These are phyloP conservation scores for Apis laboriosa DNA, from an alignment of 1,140 invertebrate species.

Conservation along the genomic window DNA sequence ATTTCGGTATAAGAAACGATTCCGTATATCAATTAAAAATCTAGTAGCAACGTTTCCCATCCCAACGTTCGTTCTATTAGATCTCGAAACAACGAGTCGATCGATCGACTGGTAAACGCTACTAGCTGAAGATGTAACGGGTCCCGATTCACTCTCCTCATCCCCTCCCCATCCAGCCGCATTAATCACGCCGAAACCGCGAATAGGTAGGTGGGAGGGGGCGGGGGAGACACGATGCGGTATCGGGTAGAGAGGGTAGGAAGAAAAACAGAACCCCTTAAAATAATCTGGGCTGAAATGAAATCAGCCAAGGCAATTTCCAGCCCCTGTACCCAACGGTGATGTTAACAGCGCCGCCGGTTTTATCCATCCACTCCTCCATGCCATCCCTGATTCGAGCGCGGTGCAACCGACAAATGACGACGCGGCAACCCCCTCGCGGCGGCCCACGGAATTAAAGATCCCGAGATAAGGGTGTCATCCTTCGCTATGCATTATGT, in stretches of 20 bases:
- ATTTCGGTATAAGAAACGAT: too few relatives aligned
- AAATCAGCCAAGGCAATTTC: constrained; percentile 80
- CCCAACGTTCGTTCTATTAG: too few relatives aligned
- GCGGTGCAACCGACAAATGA: constrained; percentile 78
- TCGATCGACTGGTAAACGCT: constrained; percentile 57
- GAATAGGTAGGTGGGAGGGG: not conserved
- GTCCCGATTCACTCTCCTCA: not conserved
- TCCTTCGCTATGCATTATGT: constrained; percentile 75
- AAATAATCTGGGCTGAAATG: constrained; percentile 80
- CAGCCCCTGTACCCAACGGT: constrained; percentile 62
- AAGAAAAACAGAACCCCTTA: constrained; percentile 75
- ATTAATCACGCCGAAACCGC: constrained; percentile 73
- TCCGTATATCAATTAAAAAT: too few relatives aligned
- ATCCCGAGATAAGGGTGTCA: constrained; percentile 79
- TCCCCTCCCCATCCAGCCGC: constrained; percentile 62
- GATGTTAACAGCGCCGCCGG: constrained; percentile 63
- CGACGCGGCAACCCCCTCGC: constrained; percentile 73
- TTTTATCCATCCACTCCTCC: constrained; percentile 53
- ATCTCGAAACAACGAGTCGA: constrained; percentile 24
- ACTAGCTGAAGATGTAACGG: constrained; percentile 9
- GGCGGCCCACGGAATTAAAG: constrained; percentile 77
- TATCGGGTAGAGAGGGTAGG: constrained; percentile 32
- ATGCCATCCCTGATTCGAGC: constrained; percentile 50
- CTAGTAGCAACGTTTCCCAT: too few relatives aligned
- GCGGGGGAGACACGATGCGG: constrained; percentile 21